phyloP scores from a whole-genome alignment of 30 jellyfish, hydroid and myxozoan species.

The Aurelia sp. region DNA sequence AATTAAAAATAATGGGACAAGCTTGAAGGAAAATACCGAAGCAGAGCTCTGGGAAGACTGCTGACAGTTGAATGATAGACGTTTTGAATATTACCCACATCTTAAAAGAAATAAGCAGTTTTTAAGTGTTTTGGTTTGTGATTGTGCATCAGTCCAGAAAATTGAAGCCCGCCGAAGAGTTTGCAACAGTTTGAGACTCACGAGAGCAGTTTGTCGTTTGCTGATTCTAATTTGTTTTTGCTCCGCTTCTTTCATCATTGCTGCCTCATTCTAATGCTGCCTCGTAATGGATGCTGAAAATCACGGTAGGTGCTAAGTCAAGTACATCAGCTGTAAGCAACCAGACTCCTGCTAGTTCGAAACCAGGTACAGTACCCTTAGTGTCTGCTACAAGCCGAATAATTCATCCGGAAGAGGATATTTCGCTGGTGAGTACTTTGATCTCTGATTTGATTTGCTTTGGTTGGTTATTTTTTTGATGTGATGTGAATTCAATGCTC shows the following conservation, averaged over 20 bases:
- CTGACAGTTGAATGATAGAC: too few relatives aligned
- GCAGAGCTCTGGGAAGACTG: too few relatives aligned
- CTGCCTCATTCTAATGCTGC: slow-evolving; percentile 58
- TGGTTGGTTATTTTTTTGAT: slow-evolving; percentile 3
- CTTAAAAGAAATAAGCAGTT: too few relatives aligned
- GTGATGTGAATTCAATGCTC: slow-evolving; percentile 2
- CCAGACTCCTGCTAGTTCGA: slow-evolving; percentile 57
- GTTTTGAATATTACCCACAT: too few relatives aligned
- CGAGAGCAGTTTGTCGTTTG: neutral
- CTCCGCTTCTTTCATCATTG: slow-evolving; percentile 66
- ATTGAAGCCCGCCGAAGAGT: neutral
- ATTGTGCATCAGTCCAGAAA: neutral
- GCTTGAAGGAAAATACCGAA: too few relatives aligned
- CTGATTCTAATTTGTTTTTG: slow-evolving; percentile 29
- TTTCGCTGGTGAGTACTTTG: slow-evolving; percentile 85
- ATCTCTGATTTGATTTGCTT: slow-evolving; percentile 1
- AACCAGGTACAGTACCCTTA: slow-evolving; percentile 92
- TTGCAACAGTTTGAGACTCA: slow-evolving; percentile 11
- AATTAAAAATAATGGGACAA: too few relatives aligned
- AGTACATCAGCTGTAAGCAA: slow-evolving; percentile 54
- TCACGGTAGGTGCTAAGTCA: slow-evolving; percentile 92
- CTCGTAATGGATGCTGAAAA: slow-evolving; percentile 52
- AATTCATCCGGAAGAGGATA: slow-evolving; percentile 96
- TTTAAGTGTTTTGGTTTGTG: neutral
- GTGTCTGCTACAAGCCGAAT: slow-evolving; percentile 98